A percentile compares a stretch with the other conserved stretches of the same genome.
Conservation (phyloP, 1,140 invertebrate genomes). For the Procambarus virginalis region DNA sequence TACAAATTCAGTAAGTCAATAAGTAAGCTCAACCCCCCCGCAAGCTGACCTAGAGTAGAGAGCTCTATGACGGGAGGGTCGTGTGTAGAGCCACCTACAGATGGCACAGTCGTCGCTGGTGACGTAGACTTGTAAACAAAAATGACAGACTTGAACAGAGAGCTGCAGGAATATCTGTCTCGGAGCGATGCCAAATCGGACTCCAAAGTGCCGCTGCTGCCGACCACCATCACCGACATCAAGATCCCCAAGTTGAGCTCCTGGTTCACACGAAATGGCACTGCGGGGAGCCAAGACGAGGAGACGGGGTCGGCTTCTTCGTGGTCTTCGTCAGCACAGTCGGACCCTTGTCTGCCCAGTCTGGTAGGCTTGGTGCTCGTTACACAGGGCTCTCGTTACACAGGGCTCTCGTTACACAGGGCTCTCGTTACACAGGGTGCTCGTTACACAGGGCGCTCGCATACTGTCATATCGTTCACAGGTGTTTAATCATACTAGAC, state of each 20-base stretch:
- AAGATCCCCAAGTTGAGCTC: conserved; percentile 64
- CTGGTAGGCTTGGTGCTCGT: conserved; percentile 35
- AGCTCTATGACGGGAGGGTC: too few relatives aligned
- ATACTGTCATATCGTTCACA: too few relatives aligned
- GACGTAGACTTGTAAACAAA: conserved; percentile 57
- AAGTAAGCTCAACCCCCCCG: too few relatives aligned
- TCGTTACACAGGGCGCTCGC: too few relatives aligned
- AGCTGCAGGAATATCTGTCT: conserved; percentile 67
- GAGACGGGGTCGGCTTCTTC: conserved; percentile 16
- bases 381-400: too few relatives aligned
- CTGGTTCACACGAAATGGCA: conserved; percentile 54
- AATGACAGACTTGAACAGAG: conserved; percentile 69
- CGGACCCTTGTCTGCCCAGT: conserved; percentile 60
- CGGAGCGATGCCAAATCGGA: conserved; percentile 55
- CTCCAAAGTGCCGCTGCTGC: conserved; percentile 57
- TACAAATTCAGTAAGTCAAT: too few relatives aligned
- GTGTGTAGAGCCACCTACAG: not conserved
- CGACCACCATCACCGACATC: conserved; percentile 63
- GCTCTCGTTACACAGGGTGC: too few relatives aligned
- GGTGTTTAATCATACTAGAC: too few relatives aligned
- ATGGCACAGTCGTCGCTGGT: not conserved
- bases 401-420: too few relatives aligned
- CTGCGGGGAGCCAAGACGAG: conserved; percentile 21
- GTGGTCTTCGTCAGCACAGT: conserved; percentile 35
- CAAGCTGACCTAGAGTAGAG: too few relatives aligned